phyloP scores from a whole-genome alignment of 2,113 vertebrate species.

The Gavialis gangeticus region DNA sequence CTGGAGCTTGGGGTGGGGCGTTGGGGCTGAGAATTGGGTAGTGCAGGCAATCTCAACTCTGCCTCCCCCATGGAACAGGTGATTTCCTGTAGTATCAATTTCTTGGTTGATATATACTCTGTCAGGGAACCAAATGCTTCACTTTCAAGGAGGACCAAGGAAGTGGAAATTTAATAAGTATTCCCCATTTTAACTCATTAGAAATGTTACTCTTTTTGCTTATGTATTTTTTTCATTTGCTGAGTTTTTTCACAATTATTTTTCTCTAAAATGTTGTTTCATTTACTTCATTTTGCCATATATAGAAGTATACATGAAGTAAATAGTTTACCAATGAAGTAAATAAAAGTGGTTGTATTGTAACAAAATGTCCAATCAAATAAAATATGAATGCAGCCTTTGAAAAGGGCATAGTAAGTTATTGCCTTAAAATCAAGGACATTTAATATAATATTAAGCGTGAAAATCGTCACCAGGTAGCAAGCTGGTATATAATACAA shows the following conservation, averaged over 20 bases:
- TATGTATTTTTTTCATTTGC: background rate
- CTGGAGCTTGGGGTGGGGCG: too few species aligned
- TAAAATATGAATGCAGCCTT: background rate
- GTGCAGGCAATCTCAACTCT: too few species aligned
- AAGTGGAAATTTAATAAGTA: too few species aligned
- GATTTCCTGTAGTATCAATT: background rate
- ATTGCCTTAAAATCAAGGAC: background rate
- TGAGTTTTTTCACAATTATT: background rate
- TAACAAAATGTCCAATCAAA: background rate
- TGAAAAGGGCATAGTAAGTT: background rate
- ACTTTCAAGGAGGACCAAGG: background rate
- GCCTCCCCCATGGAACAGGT: too few species aligned
- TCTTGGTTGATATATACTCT: background rate
- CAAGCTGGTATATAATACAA: background rate
- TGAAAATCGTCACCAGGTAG: background rate
- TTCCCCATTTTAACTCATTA: background rate
- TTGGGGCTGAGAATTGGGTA: too few species aligned
- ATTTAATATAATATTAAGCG: background rate
- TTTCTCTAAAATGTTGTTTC: constrained; percentile 15
- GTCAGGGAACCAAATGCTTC: background rate
- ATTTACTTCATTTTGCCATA: background rate
- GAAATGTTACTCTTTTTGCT: background rate
- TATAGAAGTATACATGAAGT: background rate
- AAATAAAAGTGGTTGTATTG: background rate
- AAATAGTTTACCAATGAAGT: background rate